Base-by-base conservation (phyloP, 2,113 vertebrate species). In the Ageneiosus marmoratus region DNA sequence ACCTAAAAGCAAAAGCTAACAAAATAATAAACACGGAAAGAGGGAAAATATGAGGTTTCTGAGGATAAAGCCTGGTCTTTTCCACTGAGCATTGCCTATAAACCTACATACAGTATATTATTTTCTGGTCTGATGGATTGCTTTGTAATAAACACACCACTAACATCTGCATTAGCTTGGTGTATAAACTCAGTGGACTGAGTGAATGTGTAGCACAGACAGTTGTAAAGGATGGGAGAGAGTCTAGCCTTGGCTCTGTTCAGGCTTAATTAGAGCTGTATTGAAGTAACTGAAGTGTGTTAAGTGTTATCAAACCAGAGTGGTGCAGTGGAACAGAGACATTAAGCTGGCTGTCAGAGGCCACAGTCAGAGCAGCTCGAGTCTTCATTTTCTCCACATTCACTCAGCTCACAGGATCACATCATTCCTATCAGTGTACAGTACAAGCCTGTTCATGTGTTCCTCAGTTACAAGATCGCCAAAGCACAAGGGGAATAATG, bases 241-340 rank as follows among this genome's bases (percentile, higher is more conserved):
- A 83, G 81, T 27, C 48, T 73, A 79, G 74, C 62, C 77, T 80
- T 77, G 85, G 77, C 72, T 78, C 70, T 80, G 60, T 77, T 65
- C 60, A 53, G 80, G 84, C 77, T 85, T 85, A 87, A 87, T 87
- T 87, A 87, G 77, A 79, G 83, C 74, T 56, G 76, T 79, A 83
- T 65, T 80, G 83, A 83, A 87, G 76, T 72, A 77, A 85, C 80
- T 69, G 81, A 65, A 87, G 86, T 87, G 80, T 87, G 86, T 84
- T 87, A 87, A 87, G 77, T 87, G 86, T 87, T 87, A 87, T 87
- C 80, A 87, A 79, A 67, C 53, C 69, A 16, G 81, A 69, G 80
- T 56, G 78, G 80, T 55, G 46, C 72, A 63, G 79, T 82, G 79
- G 76, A 87, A 85, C 77, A 83, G 86, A 83, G 83, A 87, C 86